These are phyloP conservation scores for Saccostrea glomerata DNA, from an alignment of 1,140 invertebrate genomes.

Conservation along the genomic window DNA sequence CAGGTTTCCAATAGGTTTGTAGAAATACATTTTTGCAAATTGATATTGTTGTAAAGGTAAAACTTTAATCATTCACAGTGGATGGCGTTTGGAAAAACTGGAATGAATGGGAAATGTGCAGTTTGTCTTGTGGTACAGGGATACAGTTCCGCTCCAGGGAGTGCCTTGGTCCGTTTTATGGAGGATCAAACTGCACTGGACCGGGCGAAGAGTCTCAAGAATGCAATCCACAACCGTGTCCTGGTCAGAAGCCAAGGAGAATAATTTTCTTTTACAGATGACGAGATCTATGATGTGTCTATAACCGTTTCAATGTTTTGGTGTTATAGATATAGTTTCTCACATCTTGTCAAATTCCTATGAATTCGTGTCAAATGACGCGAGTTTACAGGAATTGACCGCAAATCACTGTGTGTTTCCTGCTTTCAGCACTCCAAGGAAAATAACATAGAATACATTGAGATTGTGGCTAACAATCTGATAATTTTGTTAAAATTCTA, in stretches of 20 bases:
- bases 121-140: conserved; percentile 69
- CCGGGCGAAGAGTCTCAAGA: conserved; percentile 43
- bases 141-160: conserved; percentile 61
- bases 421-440: conserved; percentile 13
- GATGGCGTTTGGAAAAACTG: conserved; percentile 49
- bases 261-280: conserved; percentile 28
- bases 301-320: not conserved
- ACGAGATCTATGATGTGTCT: not conserved
- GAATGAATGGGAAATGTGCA: conserved; percentile 49
- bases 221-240: conserved; percentile 58
- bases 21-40: not conserved
- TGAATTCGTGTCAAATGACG: not conserved
- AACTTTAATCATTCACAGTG: conserved; percentile 42
- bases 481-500: too few species aligned
- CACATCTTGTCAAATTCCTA: not conserved
- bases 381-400: not conserved
- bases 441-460: not conserved
- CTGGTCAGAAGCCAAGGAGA: conserved; percentile 48
- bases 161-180: conserved; percentile 68
- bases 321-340: not conserved
- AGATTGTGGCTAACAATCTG: not conserved
- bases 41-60: too few species aligned
- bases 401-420: conserved; percentile 24
- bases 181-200: conserved; percentile 67
- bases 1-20: too few species aligned